Conservation (phyloP, 2,888 invertebrate genomes). For the Homarus gammarus region DNA sequence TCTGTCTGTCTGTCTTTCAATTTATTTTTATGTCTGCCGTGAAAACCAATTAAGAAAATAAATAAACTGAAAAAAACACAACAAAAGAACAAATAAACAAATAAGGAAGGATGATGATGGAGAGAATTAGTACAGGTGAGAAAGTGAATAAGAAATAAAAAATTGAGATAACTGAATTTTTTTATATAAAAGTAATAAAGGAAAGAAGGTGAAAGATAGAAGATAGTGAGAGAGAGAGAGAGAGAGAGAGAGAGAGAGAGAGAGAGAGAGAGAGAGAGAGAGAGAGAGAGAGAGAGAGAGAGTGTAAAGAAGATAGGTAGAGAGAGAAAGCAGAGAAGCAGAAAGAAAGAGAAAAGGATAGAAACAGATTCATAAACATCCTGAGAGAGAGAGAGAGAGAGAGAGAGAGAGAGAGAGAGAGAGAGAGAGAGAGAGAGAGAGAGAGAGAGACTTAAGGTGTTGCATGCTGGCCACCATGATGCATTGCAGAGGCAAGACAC, state of each 20-base stretch:
- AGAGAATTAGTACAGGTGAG: neutral
- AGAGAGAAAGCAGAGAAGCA: neutral
- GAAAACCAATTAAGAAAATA: too few species aligned
- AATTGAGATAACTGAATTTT: too few species aligned
- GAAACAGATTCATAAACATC: neutral
- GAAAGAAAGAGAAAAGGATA: neutral
- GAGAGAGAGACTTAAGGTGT: neutral
- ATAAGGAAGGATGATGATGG: neutral
- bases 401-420: neutral
- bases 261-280: slow-evolving; percentile 20
- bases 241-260: slow-evolving; percentile 2
- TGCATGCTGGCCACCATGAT: neutral
- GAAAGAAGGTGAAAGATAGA: neutral
- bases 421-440: neutral
- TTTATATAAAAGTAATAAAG: too few species aligned
- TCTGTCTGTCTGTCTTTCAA: too few species aligned
- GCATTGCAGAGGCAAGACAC: neutral
- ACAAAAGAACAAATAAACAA: too few species aligned
- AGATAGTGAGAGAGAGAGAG: neutral
- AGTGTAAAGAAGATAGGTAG: slow-evolving; percentile 26
- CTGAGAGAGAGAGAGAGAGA: neutral
- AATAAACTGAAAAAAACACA: too few species aligned
- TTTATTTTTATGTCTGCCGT: too few species aligned
- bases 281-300: neutral
- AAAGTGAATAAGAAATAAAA: too few species aligned